These are phyloP conservation scores for Lampropteryx suffumata DNA, from an alignment of 2,888 invertebrate genomes.

Conservation along the genomic window DNA sequence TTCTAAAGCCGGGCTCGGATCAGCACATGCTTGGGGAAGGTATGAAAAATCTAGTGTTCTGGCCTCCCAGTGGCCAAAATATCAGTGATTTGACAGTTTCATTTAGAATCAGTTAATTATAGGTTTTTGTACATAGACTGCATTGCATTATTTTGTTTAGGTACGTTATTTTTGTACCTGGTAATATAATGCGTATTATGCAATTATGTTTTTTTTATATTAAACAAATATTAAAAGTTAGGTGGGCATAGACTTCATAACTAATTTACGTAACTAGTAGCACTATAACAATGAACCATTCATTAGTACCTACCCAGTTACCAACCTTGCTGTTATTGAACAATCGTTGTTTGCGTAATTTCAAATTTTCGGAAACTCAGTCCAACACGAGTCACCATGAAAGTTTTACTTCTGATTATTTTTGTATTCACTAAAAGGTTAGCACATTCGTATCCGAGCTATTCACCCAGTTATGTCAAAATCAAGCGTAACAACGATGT, in stretches of 20 bases:
- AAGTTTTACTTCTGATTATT: constrained; percentile 3
- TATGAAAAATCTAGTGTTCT: constrained; percentile 57
- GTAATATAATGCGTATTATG: too few species aligned
- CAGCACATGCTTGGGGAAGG: constrained; percentile 42
- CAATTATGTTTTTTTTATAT: too few species aligned
- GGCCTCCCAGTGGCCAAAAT: constrained; percentile 49
- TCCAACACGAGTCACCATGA: constrained; percentile 18
- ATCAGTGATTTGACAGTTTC: constrained; percentile 63
- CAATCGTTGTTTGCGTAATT: constrained; percentile 17
- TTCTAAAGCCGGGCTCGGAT: constrained; percentile 33
- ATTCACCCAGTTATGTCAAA: not conserved
- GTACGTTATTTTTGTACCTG: too few species aligned
- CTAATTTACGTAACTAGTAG: constrained; percentile 6
- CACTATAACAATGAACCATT: constrained; percentile 24
- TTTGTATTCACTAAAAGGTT: constrained; percentile 4
- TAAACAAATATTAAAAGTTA: too few species aligned
- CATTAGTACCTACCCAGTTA: too few species aligned
- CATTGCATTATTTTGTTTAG: too few species aligned
- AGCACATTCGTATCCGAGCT: not conserved
- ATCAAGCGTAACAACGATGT: not conserved
- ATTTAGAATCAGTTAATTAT: constrained; percentile 51
- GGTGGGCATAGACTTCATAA: too few species aligned
- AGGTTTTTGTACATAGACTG: too few species aligned
- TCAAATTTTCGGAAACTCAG: constrained; percentile 8
- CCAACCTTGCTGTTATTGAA: constrained; percentile 7